Percentiles rank a stretch among this genome's conserved stretches.
Evolutionary conservation across 2,888 invertebrate species (phyloP).

Genomic region (Trilocha varians): DNA sequence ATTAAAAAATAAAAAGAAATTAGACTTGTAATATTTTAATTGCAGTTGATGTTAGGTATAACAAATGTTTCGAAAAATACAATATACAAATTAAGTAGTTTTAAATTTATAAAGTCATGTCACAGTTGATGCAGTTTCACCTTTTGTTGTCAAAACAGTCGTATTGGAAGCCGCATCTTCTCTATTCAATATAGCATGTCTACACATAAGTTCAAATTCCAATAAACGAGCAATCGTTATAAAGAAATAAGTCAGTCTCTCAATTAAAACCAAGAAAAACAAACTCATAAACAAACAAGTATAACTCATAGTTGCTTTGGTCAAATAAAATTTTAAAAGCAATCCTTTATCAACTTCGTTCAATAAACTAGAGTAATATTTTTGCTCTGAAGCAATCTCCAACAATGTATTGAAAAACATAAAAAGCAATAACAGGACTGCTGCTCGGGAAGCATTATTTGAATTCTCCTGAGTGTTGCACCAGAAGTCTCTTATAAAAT

Average conservation of each 20-base stretch:
- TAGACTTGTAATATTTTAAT: too few relatives aligned
- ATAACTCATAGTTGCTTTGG: conserved; percentile 30
- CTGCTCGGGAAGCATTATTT: conserved; percentile 18
- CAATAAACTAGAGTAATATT: conserved; percentile 21
- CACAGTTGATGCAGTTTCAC: neutral
- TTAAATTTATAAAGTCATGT: too few relatives aligned
- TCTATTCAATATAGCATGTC: conserved; percentile 38
- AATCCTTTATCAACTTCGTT: conserved; percentile 21
- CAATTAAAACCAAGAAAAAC: conserved; percentile 36
- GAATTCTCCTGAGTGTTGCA: conserved; percentile 21
- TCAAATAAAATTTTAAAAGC: conserved; percentile 28
- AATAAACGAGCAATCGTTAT: conserved; percentile 36
- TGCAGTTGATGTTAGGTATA: too few relatives aligned
- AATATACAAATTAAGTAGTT: too few relatives aligned
- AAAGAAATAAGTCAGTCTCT: conserved; percentile 30
- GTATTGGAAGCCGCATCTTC: conserved; percentile 19
- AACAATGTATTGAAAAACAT: conserved; percentile 29
- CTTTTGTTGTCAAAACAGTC: conserved; percentile 1
- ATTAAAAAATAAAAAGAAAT: too few relatives aligned
- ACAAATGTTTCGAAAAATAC: too few relatives aligned
- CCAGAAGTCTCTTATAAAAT: conserved; percentile 36
- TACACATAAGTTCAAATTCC: conserved; percentile 54
- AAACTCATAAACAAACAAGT: conserved; percentile 29
- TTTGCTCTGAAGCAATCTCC: conserved; percentile 33
- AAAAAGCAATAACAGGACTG: conserved; percentile 15